Percentiles rank a stretch among this genome's conserved stretches.
phyloP scores from a whole-genome alignment of 2,888 invertebrate genomes.

The Alviniconcha strummeri region DNA sequence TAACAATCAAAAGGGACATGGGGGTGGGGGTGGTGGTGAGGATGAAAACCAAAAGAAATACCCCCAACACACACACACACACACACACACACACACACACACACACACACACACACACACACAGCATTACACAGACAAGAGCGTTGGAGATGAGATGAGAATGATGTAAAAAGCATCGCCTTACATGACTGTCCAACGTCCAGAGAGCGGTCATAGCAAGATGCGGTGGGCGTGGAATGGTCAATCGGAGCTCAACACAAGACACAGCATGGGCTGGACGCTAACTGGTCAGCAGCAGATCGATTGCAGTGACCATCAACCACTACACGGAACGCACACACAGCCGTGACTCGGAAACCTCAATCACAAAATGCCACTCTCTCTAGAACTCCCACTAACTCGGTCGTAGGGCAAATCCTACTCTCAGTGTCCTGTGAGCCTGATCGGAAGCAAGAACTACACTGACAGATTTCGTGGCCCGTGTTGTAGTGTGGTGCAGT shows the following conservation, averaged over 20 bases:
- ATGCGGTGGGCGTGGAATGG: background rate
- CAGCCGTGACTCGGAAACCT: too few species aligned
- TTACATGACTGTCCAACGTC: slow-evolving; percentile 26
- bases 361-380: too few species aligned
- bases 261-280: too few species aligned
- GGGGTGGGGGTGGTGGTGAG: too few species aligned
- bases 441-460: background rate
- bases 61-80: slow-evolving; percentile 6
- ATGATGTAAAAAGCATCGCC: background rate
- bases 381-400: too few species aligned
- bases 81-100: background rate
- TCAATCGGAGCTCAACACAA: too few species aligned
- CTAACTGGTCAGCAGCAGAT: too few species aligned
- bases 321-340: too few species aligned
- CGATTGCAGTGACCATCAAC: background rate
- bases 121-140: background rate
- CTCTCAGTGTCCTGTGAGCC: too few species aligned
- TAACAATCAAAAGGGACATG: too few species aligned
- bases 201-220: slow-evolving; percentile 29
- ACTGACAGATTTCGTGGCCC: background rate
- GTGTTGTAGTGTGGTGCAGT: background rate
- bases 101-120: background rate
- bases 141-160: too few species aligned
- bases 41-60: background rate
- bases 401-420: too few species aligned